phyloP scores from a whole-genome alignment of 2,113 vertebrate species.

The Campylomormyrus numenius region DNA sequence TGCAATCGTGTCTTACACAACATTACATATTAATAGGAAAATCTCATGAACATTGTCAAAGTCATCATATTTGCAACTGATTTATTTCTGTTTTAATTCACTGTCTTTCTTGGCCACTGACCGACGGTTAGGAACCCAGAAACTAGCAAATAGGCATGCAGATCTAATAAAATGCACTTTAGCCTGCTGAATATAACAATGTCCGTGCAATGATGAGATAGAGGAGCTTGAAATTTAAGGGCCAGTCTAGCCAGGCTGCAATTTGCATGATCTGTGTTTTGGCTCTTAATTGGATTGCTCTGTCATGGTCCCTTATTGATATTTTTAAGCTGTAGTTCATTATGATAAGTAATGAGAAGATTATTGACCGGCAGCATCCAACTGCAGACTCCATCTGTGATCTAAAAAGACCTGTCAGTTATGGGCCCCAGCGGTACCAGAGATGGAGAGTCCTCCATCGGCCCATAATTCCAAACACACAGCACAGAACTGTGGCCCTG shows the following conservation, averaged over 20 bases:
- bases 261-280: conserved; percentile 67
- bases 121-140: neutral
- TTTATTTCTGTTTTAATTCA: neutral
- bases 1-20: neutral
- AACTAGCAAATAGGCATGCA: neutral
- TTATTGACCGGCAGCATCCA: conserved; percentile 63
- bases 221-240: conserved; percentile 60
- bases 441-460: conserved; percentile 19
- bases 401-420: conserved; percentile 38
- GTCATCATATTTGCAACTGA: neutral
- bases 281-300: conserved; percentile 68
- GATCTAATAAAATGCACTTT: neutral
- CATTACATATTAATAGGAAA: neutral
- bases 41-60: neutral
- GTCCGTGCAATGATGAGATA: conserved; percentile 3
- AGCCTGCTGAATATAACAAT: conserved; percentile 10
- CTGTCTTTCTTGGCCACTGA: neutral
- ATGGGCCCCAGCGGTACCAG: conserved; percentile 26
- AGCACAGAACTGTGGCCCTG: neutral
- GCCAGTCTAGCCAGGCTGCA: conserved; percentile 51
- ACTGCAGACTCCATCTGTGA: conserved; percentile 58
- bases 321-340: conserved; percentile 68
- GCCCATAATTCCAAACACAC: neutral
- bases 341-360: conserved; percentile 71
- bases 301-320: conserved; percentile 67